These are phyloP conservation scores for Drosophila asahinai DNA, from an alignment of 1,140 invertebrate species.

Conservation along the genomic window DNA sequence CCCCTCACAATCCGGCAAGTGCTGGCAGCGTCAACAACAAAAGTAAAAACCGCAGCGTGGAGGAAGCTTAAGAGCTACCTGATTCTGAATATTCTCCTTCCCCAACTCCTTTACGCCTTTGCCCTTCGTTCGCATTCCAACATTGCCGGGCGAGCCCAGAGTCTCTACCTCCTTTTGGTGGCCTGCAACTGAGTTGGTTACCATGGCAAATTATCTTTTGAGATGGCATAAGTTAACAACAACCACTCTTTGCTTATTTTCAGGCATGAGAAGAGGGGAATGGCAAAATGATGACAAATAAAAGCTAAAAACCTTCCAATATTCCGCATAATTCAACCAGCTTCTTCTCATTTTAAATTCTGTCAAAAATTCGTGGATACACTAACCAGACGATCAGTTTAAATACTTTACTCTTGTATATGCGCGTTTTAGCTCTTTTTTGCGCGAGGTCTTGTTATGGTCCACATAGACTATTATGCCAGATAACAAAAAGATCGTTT, in stretches of 20 bases:
- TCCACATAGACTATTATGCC: no score
- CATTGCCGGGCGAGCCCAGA: slow-evolving; percentile 8
- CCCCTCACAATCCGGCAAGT: slow-evolving; percentile 34
- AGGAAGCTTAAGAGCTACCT: slow-evolving; percentile 77
- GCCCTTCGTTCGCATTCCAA: neutral
- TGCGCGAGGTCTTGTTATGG: no score
- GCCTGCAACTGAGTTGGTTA: slow-evolving; percentile 68
- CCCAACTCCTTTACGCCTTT: neutral
- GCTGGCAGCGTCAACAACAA: slow-evolving; percentile 68
- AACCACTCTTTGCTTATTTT: slow-evolving; percentile 61
- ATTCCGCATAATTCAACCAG: slow-evolving; percentile 37
- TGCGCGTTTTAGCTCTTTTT: no score
- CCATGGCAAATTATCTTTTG: slow-evolving; percentile 80
- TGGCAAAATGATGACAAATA: slow-evolving; percentile 60
- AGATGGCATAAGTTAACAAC: slow-evolving; percentile 79
- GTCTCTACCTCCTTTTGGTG: slow-evolving; percentile 50
- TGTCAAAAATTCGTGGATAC: slow-evolving; percentile 18
- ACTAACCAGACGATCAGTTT: neutral
- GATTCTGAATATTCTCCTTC: slow-evolving; percentile 42
- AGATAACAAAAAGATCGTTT: no score
- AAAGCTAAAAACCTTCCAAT: slow-evolving; percentile 59
- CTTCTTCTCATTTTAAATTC: slow-evolving; percentile 19
- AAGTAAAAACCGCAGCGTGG: slow-evolving; percentile 72
- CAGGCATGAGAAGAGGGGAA: slow-evolving; percentile 7
- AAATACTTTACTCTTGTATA: neutral